These are phyloP conservation scores for Drosophila jambulina DNA, from an alignment of 1,140 invertebrate species.

Conservation along the genomic window DNA sequence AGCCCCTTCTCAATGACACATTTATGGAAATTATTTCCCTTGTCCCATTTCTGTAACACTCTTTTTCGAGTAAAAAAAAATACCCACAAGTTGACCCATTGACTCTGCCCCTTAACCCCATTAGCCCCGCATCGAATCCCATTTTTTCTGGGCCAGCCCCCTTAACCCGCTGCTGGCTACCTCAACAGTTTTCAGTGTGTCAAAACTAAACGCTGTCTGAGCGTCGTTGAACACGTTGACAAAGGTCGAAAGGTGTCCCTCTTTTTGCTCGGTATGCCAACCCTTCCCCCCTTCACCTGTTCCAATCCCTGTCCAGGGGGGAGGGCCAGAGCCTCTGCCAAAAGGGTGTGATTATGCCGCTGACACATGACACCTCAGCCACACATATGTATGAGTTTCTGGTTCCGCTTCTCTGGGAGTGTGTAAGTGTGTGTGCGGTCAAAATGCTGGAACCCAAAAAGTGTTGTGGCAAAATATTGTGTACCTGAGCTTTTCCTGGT, in stretches of 20 bases:
- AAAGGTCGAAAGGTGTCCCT: conserved; percentile 66
- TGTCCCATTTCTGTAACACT: conserved; percentile 13
- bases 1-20: conserved; percentile 17
- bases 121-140: conserved; percentile 18
- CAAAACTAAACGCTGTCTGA: conserved; percentile 52
- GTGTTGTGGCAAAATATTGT: conserved; percentile 62
- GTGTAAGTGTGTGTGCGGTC: conserved; percentile 59
- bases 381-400: conserved; percentile 22
- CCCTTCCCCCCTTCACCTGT: conserved; percentile 14
- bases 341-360: conserved; percentile 79
- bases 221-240: conserved; percentile 65
- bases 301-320: conserved; percentile 46
- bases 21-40: conserved; percentile 38
- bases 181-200: conserved; percentile 48
- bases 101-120: conserved; percentile 32
- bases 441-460: conserved; percentile 60
- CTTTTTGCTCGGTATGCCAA: conserved; percentile 33
- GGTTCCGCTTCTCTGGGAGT: conserved; percentile 5
- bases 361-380: conserved; percentile 75
- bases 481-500: conserved; percentile 43
- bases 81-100: conserved; percentile 14
- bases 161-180: conserved; percentile 26
- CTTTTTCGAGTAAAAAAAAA: conserved; percentile 21
- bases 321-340: conserved; percentile 22
- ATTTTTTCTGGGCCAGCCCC: conserved; percentile 8